These are phyloP conservation scores for Edolisoma coerulescens DNA, from an alignment of 2,113 vertebrate species.

Conservation along the genomic window DNA sequence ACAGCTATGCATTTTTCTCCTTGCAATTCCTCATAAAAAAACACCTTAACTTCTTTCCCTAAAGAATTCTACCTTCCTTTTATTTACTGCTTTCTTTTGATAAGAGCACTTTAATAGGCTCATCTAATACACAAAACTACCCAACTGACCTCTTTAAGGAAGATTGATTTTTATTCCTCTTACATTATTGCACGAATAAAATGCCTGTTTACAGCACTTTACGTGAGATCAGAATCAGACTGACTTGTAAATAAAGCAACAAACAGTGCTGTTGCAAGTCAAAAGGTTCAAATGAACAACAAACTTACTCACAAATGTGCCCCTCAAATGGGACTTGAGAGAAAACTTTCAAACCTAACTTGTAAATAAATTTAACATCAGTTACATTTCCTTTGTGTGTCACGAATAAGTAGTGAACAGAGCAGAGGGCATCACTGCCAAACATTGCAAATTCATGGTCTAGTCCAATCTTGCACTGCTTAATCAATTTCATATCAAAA, in stretches of 20 bases:
- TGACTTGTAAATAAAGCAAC: background rate
- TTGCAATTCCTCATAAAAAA: background rate
- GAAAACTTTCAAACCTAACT: background rate
- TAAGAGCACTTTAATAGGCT: background rate
- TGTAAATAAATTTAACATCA: background rate
- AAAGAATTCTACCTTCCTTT: background rate
- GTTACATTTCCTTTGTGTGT: background rate
- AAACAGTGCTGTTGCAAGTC: background rate
- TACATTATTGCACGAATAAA: background rate
- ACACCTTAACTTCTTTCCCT: background rate
- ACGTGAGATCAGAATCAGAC: background rate
- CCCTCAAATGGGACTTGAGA: background rate
- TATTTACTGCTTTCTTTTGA: background rate
- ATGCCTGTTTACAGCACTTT: background rate
- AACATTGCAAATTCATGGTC: background rate
- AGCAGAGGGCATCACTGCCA: background rate
- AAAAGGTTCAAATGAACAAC: background rate
- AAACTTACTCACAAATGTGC: background rate
- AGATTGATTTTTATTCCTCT: background rate
- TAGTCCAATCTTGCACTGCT: background rate
- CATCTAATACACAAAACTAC: background rate
- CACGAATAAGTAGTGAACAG: background rate
- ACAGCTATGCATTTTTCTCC: rapidly evolving
- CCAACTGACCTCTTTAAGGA: background rate
- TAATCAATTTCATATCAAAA: background rate